A percentile compares a stretch with the other conserved stretches of the same genome.
Conservation (phyloP, 2,797 vertebrate species). For the Neosalanx taihuensis region DNA sequence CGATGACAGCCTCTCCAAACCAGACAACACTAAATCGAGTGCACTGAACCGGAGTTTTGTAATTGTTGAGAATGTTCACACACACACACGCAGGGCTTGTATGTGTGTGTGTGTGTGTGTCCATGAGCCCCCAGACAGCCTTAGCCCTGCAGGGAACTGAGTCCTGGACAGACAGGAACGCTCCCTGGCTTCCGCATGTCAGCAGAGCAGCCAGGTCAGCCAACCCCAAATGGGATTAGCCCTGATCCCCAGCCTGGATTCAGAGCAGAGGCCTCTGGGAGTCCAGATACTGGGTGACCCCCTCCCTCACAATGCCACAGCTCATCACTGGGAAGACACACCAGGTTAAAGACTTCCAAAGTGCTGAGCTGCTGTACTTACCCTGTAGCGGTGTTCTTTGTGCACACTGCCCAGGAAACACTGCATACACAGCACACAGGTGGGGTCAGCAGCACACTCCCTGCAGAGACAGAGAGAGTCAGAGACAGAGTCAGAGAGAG, state of each 20-base stretch:
- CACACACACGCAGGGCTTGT: not conserved
- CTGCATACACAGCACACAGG: conserved; percentile 97
- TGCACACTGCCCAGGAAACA: conserved; percentile 95
- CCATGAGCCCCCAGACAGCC: not conserved
- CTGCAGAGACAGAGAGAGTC: conserved; percentile 59
- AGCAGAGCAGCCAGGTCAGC: not conserved
- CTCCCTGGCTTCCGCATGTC: conserved; percentile 3
- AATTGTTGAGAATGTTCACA: not conserved
- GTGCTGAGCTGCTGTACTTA: conserved; percentile 58
- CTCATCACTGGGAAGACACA: not conserved
- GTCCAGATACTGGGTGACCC: not conserved
- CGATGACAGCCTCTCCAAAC: not conserved
- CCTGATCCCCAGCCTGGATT: conserved; percentile 12
- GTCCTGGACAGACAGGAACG: not conserved
- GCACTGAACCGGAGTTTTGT: no score
- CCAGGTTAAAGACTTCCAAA: not conserved
- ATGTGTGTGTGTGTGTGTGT: conserved; percentile 7
- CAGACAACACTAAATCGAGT: not conserved
- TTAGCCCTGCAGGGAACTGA: not conserved
- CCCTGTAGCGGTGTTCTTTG: conserved; percentile 93
- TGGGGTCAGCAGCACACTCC: conserved; percentile 95
- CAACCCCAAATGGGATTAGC: conserved; percentile 29
- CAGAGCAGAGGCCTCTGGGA: conserved; percentile 1
- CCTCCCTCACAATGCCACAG: not conserved
- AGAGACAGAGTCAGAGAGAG: not conserved